Conservation (phyloP, 1,140 invertebrate genomes). For the Brachionus rotundiformis region DNA sequence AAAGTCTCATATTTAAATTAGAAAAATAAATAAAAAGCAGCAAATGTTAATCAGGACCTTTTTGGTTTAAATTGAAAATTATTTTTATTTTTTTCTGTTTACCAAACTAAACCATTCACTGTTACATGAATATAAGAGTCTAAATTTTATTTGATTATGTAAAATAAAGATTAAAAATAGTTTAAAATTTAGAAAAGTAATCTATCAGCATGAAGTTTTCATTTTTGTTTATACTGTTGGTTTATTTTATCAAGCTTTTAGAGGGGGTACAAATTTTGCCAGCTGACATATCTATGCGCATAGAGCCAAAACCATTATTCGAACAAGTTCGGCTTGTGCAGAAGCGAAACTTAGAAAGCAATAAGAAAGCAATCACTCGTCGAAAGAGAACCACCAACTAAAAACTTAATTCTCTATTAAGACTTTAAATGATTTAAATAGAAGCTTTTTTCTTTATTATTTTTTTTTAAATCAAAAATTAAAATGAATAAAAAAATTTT, state of each 20-base stretch:
- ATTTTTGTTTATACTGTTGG: not conserved
- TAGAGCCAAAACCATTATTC: not conserved
- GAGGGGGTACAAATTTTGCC: not conserved
- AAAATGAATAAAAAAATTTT: slow-evolving; percentile 13
- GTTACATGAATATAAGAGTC: too few relatives aligned
- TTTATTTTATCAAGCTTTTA: not conserved
- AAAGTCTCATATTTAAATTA: too few relatives aligned
- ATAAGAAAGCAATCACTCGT: not conserved
- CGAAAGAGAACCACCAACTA: not conserved
- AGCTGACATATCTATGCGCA: not conserved
- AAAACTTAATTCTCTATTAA: not conserved
- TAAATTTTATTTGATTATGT: not conserved
- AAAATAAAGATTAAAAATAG: not conserved
- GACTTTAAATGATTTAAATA: not conserved
- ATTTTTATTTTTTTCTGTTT: too few relatives aligned
- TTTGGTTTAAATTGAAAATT: too few relatives aligned
- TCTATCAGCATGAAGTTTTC: not conserved
- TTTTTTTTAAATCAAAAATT: too few relatives aligned
- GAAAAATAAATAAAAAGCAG: too few relatives aligned
- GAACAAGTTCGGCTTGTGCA: not conserved
- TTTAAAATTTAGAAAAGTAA: not conserved
- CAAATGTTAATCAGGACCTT: too few relatives aligned
- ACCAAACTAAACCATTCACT: too few relatives aligned
- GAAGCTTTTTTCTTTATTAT: not conserved
- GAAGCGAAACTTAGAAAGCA: not conserved